Evolutionary conservation across 2,888 invertebrate genomes (phyloP).

Genomic region (Rhogogaster chlorosoma): DNA sequence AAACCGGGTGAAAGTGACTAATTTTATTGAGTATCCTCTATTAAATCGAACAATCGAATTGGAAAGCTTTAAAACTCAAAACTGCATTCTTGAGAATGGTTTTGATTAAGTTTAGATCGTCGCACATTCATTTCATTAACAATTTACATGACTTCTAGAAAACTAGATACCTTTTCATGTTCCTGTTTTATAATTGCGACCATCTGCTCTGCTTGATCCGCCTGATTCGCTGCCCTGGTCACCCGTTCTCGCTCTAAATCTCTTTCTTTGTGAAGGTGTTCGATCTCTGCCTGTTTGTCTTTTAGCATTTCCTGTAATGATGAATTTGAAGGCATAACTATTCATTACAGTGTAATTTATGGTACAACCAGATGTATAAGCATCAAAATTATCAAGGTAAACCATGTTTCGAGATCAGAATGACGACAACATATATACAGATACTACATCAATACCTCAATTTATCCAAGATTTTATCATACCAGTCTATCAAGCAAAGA

Average conservation of each 20-base stretch:
- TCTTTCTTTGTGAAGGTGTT: slow-evolving; percentile 93
- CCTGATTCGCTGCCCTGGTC: slow-evolving; percentile 89
- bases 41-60: slow-evolving; percentile 17
- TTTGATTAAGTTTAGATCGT: not conserved
- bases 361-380: not conserved
- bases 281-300: slow-evolving; percentile 97
- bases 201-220: slow-evolving; percentile 87
- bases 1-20: slow-evolving; percentile 55
- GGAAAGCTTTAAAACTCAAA: not conserved
- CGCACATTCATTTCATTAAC: not conserved
- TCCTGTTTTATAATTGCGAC: slow-evolving; percentile 82
- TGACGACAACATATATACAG: not conserved
- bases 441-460: not conserved
- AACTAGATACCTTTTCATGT: slow-evolving; percentile 81
- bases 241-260: slow-evolving; percentile 95
- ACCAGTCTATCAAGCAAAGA: not conserved
- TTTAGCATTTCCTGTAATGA: slow-evolving; percentile 89
- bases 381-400: slow-evolving; percentile 4
- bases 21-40: slow-evolving; percentile 36
- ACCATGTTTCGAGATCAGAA: slow-evolving; percentile 14
- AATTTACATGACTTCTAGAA: not conserved
- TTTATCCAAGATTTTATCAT: not conserved
- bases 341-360: not conserved
- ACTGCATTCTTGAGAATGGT: not conserved
- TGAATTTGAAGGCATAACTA: not conserved